Conservation (phyloP, 1,140 invertebrate genomes). For the Microplitis mediator region DNA sequence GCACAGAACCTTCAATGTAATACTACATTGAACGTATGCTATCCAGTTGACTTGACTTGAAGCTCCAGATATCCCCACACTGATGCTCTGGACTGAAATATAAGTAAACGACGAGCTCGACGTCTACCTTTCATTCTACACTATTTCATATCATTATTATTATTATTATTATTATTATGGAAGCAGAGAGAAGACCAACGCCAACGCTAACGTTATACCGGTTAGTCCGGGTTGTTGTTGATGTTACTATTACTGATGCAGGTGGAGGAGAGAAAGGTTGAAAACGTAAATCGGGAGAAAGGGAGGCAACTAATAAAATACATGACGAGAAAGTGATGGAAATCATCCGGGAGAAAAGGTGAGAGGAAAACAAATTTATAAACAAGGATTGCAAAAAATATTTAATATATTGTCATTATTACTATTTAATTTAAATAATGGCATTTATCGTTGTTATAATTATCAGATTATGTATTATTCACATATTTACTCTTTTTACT, state of each 20-base stretch:
- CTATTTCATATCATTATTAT: too few species aligned
- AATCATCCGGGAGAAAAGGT: conserved; percentile 19
- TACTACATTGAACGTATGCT: conserved; percentile 50
- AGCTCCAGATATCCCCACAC: conserved; percentile 58
- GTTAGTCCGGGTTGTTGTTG: not conserved
- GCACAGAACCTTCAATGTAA: conserved; percentile 45
- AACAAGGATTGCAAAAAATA: not conserved
- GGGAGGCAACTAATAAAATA: conserved; percentile 1
- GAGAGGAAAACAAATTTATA: not conserved
- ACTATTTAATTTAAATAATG: too few species aligned
- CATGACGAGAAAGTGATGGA: conserved; percentile 23
- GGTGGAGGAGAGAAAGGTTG: conserved; percentile 8
- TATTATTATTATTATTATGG: too few species aligned
- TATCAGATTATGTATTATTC: too few species aligned
- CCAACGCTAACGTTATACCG: conserved; percentile 7
- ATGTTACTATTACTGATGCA: not conserved
- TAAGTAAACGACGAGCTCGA: too few species aligned
- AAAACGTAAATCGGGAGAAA: conserved; percentile 8
- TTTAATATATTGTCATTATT: too few species aligned
- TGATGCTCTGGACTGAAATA: not conserved
- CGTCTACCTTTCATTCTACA: too few species aligned
- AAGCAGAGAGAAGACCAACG: not conserved
- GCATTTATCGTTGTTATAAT: too few species aligned
- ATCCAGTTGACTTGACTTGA: conserved; percentile 57
- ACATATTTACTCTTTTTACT: too few species aligned